A percentile compares a stretch with the other conserved stretches of the same genome.
Conservation (phyloP, 2,888 invertebrate species). For the Taenaris catops region DNA sequence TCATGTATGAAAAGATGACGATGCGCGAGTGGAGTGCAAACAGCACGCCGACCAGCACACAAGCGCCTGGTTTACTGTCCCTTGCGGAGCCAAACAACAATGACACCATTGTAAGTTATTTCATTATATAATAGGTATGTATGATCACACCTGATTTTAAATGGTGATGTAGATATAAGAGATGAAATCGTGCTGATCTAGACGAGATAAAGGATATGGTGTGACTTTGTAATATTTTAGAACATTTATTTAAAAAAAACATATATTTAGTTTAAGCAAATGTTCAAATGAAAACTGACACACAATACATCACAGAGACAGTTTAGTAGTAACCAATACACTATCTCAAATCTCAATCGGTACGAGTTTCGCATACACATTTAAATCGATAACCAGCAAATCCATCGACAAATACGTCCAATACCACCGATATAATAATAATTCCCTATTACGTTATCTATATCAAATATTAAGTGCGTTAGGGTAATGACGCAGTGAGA, state of each 20-base stretch:
- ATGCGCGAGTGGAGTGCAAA: constrained; percentile 70
- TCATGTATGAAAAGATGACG: constrained; percentile 77
- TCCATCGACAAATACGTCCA: constrained; percentile 8
- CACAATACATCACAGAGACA: not conserved
- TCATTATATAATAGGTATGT: too few species aligned
- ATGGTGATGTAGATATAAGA: too few species aligned
- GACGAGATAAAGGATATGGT: too few species aligned
- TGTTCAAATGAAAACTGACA: too few species aligned
- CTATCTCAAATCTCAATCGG: constrained; percentile 15
- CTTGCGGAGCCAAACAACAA: constrained; percentile 57
- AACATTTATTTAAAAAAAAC: too few species aligned
- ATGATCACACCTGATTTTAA: too few species aligned
- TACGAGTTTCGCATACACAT: constrained; percentile 5
- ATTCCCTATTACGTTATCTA: constrained; percentile 15
- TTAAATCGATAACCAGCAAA: constrained; percentile 11
- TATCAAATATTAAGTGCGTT: constrained; percentile 13
- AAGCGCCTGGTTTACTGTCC: constrained; percentile 66
- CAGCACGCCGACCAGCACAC: constrained; percentile 53
- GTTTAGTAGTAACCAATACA: constrained; percentile 7
- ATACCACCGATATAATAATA: constrained; percentile 13
- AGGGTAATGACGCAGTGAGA: constrained; percentile 30
- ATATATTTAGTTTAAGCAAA: too few species aligned
- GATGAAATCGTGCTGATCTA: too few species aligned
- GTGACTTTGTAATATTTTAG: too few species aligned
- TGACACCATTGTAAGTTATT: constrained; percentile 57